Evolutionary conservation across 2,113 vertebrate species (phyloP), one percentile per base, ranked within the genome.

Genomic region (Collichthys lucidus): DNA sequence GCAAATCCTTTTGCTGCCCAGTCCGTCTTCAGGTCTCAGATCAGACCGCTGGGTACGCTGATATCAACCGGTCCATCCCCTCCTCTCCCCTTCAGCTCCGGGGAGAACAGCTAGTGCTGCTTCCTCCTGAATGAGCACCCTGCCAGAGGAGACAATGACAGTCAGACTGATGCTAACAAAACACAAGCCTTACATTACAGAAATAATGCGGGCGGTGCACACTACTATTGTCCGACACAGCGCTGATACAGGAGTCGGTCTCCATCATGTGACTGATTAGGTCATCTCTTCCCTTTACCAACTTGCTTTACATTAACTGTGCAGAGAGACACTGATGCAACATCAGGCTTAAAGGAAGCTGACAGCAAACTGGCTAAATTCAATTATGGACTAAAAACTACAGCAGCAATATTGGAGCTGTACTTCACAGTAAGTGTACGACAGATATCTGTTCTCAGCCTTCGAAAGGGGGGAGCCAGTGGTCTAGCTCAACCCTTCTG

Each of bases 111-210:
- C 88, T 95, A 96, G 86, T 96, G 95, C 92, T 96, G 95, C 94
- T 96, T 96, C 91, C 94, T 95, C 89, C 95, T 94, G 89, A 96
- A 96, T 74, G 95, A 96, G 90, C 95, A 96, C 76, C 95, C 95
- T 96, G 90, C 22, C n/a, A 66, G 55, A 65, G 7, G 55, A 86
- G 62, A 89, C 66, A 80, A 90, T 6, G 55, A 91, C 10, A 75
- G 80, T 91, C 50, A 91, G 67, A 62, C 11, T 2, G 44, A 57
- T 26, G 67, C 63, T 46, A 55, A 87, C 80, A 78, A 77, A 83
- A 62, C 44, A 66, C 35, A 49, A 53, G 24, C 69, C 57, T 57
- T 70, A 79, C 70, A n/a, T 68, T 68, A 74, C 75, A 87, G 77
- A 83, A 90, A 75, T 68, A 77, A 59, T 84, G 85, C 85, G 55